These are phyloP conservation scores for Lapara coniferarum DNA, from an alignment of 2,888 invertebrate genomes.

Conservation along the genomic window DNA sequence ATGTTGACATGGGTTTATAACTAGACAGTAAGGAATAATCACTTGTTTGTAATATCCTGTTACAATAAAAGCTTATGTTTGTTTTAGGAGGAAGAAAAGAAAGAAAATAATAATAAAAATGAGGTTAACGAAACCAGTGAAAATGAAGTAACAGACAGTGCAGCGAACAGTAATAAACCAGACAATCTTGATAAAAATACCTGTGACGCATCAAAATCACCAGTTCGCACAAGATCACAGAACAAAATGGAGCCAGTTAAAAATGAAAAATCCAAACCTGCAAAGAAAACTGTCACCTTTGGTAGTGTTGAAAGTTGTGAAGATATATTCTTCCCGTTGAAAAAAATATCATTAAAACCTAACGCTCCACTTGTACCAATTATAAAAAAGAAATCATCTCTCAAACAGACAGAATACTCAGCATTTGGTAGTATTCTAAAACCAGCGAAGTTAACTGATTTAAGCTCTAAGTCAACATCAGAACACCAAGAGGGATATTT, in stretches of 20 bases:
- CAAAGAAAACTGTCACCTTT: constrained; percentile 86
- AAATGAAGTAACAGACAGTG: constrained; percentile 54
- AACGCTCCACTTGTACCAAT: constrained; percentile 85
- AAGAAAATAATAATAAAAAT: constrained; percentile 76
- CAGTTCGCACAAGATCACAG: constrained; percentile 77
- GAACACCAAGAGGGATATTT: constrained; percentile 79
- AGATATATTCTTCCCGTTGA: constrained; percentile 82
- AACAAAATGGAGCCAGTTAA: constrained; percentile 79
- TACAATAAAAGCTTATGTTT: constrained; percentile 1
- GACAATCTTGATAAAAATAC: constrained; percentile 54
- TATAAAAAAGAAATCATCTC: constrained; percentile 85
- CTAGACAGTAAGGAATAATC: too few species aligned
- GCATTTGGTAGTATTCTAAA: constrained; percentile 84
- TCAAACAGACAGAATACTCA: constrained; percentile 82
- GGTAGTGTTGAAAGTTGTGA: constrained; percentile 86
- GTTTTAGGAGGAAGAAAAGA: constrained; percentile 81
- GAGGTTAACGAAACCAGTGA: constrained; percentile 59
- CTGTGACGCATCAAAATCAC: constrained; percentile 67
- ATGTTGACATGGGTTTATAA: not conserved
- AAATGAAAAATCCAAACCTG: constrained; percentile 74
- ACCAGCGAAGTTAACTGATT: constrained; percentile 85
- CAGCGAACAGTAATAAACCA: constrained; percentile 49
- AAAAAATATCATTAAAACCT: constrained; percentile 83
- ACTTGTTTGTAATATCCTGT: not conserved
- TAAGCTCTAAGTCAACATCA: constrained; percentile 82